A percentile compares a stretch with the other conserved stretches of the same genome.
These are phyloP conservation scores for Saguinus midas DNA, from an alignment of 2,113 vertebrate genomes.

Conservation along the genomic window DNA sequence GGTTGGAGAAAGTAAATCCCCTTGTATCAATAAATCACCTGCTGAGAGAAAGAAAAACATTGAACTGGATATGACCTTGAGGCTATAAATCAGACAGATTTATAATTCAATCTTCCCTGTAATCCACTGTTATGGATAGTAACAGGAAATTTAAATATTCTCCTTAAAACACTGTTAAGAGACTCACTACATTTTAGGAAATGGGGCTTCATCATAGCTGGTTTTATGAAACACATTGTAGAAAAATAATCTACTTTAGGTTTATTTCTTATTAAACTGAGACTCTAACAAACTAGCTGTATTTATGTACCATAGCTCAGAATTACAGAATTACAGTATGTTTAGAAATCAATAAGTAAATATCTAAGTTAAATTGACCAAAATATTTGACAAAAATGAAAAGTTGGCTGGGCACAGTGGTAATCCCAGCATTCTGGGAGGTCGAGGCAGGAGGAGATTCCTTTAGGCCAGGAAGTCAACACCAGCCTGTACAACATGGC, in stretches of 20 bases:
- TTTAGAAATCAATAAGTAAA: not conserved
- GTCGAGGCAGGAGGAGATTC: too few relatives aligned
- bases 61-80: not conserved
- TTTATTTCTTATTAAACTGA: not conserved
- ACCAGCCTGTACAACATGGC: too few relatives aligned
- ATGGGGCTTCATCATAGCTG: not conserved
- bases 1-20: not conserved
- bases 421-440: too few relatives aligned
- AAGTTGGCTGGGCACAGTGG: too few relatives aligned
- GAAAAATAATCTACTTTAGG: not conserved
- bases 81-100: fast-evolving
- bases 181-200: not conserved
- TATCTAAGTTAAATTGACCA: not conserved
- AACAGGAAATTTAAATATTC: not conserved
- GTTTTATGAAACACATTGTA: not conserved
- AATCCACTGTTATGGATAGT: not conserved
- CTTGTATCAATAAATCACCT: fast-evolving
- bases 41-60: too few relatives aligned
- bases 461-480: too few relatives aligned
- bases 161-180: not conserved
- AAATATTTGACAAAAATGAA: not conserved
- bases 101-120: too few relatives aligned
- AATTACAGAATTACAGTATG: not conserved
- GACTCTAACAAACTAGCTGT: too few relatives aligned
- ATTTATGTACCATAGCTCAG: not conserved